Percentiles rank a stretch among this genome's conserved stretches.
Conservation (phyloP, 2,888 invertebrate genomes). For the Tribolium freemani region DNA sequence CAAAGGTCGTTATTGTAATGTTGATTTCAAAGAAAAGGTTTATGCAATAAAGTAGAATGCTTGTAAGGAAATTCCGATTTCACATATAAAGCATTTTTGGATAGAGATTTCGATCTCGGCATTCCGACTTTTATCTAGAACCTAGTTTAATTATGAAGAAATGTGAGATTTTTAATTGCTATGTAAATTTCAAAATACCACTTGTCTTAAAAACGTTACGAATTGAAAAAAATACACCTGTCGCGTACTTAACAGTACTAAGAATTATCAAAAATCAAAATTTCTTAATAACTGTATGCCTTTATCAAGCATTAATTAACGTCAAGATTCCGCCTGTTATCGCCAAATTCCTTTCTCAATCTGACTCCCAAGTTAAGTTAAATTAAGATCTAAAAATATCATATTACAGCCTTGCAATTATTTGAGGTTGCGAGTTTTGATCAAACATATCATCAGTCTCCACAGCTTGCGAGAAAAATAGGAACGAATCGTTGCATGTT, state of each 20-base stretch:
- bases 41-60: conserved; percentile 6
- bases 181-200: conserved; percentile 12
- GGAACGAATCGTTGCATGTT: conserved; percentile 39
- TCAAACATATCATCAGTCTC: not conserved
- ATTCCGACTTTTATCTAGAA: conserved; percentile 5
- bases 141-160: conserved; percentile 19
- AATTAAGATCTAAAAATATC: not conserved
- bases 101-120: conserved; percentile 4
- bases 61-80: conserved; percentile 14
- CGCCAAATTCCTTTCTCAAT: conserved; percentile 5
- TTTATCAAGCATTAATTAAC: conserved; percentile 10
- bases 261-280: conserved; percentile 8
- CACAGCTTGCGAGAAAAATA: not conserved
- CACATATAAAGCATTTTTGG: conserved; percentile 14
- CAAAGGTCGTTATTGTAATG: not conserved
- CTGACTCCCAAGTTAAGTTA: not conserved
- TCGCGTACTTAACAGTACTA: not conserved
- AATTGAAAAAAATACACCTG: not conserved
- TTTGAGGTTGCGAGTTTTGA: not conserved
- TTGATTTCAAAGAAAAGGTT: not conserved
- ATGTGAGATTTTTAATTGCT: conserved; percentile 22
- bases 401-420: conserved; percentile 2
- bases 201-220: not conserved
- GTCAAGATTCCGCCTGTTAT: conserved; percentile 1
- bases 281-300: conserved; percentile 11